Conservation (phyloP, 2,888 invertebrate species). For the Nemapogon koenigi region DNA sequence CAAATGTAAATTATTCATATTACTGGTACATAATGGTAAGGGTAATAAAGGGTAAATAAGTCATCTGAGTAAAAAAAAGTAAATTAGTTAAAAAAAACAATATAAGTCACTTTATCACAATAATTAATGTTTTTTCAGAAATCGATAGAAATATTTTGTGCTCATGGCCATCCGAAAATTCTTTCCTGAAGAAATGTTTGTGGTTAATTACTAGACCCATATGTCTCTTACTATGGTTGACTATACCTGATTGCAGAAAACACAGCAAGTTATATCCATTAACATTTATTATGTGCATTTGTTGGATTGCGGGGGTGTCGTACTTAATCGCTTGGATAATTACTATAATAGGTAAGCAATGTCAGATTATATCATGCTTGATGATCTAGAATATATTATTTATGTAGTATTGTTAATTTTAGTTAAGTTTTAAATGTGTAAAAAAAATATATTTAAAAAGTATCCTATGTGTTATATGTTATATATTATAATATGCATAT, state of each 20-base stretch:
- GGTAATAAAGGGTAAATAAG: too few relatives aligned
- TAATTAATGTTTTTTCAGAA: conserved; percentile 4
- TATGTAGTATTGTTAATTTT: too few relatives aligned
- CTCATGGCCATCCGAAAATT: conserved; percentile 63
- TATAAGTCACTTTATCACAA: background rate
- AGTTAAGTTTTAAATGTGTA: too few relatives aligned
- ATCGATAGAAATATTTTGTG: conserved; percentile 32
- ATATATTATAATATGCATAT: too few relatives aligned
- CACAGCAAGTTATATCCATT: conserved; percentile 65
- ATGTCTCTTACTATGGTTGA: conserved; percentile 71
- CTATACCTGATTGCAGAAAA: conserved; percentile 79
- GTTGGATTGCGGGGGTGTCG: conserved; percentile 82
- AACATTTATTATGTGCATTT: conserved; percentile 80
- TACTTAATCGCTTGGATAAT: conserved; percentile 90
- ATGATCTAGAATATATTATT: too few relatives aligned
- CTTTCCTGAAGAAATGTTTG: conserved; percentile 41
- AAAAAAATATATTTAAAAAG: too few relatives aligned
- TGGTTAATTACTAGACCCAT: conserved; percentile 80
- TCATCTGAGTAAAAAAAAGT: too few relatives aligned
- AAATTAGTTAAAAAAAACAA: too few relatives aligned
- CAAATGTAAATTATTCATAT: too few relatives aligned
- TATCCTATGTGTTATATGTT: too few relatives aligned
- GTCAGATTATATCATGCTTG: too few relatives aligned
- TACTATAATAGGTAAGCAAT: conserved; percentile 76
- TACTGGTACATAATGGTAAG: too few relatives aligned